Percentiles rank a stretch among this genome's conserved stretches.
Conservation (phyloP, 2,797 vertebrate genomes). For the Xiphorhynchus erythropygius region DNA sequence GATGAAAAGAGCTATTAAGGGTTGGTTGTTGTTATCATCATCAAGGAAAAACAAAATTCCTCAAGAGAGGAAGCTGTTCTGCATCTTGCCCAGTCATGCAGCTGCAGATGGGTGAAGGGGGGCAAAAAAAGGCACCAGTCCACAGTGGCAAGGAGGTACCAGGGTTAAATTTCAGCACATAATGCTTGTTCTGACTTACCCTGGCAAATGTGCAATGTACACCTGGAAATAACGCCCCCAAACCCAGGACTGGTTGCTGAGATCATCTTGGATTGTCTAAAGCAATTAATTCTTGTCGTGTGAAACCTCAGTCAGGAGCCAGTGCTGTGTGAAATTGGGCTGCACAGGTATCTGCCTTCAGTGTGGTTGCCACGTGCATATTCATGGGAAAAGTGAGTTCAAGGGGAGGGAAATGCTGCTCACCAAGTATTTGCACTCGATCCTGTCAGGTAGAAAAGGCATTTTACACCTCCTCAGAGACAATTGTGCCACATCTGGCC, state of each 20-base stretch:
- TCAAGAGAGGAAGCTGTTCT: background rate
- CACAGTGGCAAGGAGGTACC: background rate
- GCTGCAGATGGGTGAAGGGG: background rate
- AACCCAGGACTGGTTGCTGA: background rate
- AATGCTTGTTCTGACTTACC: background rate
- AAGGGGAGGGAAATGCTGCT: background rate
- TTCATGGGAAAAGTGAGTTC: background rate
- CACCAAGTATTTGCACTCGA: background rate
- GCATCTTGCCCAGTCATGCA: background rate
- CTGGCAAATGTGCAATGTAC: background rate
- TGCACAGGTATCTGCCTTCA: background rate
- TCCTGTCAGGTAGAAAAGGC: background rate
- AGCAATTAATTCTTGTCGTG: background rate
- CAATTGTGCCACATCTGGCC: background rate
- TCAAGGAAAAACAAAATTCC: background rate
- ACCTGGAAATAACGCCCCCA: background rate
- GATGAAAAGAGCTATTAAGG: background rate
- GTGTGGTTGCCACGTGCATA: background rate
- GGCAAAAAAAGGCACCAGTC: background rate
- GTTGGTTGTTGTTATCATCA: background rate
- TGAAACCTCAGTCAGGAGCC: background rate
- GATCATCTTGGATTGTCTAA: background rate
- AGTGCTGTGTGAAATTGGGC: background rate
- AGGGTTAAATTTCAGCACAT: background rate
- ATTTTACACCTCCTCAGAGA: background rate